A percentile compares a stretch with the other conserved stretches of the same genome.
phyloP scores from a whole-genome alignment of 2,888 invertebrate genomes.

The Drepanosiphum platanoidis region DNA sequence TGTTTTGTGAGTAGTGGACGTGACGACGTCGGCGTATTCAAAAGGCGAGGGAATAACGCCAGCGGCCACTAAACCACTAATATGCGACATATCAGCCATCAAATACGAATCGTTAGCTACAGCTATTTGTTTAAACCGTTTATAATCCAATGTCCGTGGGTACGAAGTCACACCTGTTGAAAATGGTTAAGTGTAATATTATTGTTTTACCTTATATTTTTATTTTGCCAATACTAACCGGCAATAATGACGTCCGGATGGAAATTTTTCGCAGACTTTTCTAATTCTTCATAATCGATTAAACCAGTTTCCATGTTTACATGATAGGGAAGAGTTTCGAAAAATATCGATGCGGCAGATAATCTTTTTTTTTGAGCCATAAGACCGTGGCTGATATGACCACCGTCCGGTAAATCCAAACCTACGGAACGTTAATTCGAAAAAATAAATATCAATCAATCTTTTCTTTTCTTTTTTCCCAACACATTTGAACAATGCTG shows the following conservation, averaged over 20 bases:
- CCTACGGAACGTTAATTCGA: constrained; percentile 69
- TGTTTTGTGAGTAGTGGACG: constrained; percentile 95
- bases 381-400: constrained; percentile 92
- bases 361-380: constrained; percentile 90
- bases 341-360: constrained; percentile 96
- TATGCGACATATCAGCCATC: constrained; percentile 96
- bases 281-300: constrained; percentile 91
- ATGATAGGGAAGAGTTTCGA: constrained; percentile 98
- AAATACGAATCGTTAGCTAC: constrained; percentile 86
- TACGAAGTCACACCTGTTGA: constrained; percentile 84
- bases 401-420: constrained; percentile 94
- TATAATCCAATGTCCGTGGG: constrained; percentile 91
- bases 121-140: constrained; percentile 84
- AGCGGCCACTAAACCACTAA: constrained; percentile 91
- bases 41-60: constrained; percentile 90
- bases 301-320: constrained; percentile 81
- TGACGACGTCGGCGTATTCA: constrained; percentile 89
- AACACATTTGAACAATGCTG: not conserved
- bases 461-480: too few species aligned
- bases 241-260: constrained; percentile 94
- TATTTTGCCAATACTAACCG: constrained; percentile 69
- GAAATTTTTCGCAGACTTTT: constrained; percentile 84
- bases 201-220: not conserved
- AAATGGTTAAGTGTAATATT: not conserved
- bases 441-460: not conserved